Evolutionary conservation across 1,140 invertebrate genomes (phyloP).

Genomic region (Phenacoccus solenopsis): DNA sequence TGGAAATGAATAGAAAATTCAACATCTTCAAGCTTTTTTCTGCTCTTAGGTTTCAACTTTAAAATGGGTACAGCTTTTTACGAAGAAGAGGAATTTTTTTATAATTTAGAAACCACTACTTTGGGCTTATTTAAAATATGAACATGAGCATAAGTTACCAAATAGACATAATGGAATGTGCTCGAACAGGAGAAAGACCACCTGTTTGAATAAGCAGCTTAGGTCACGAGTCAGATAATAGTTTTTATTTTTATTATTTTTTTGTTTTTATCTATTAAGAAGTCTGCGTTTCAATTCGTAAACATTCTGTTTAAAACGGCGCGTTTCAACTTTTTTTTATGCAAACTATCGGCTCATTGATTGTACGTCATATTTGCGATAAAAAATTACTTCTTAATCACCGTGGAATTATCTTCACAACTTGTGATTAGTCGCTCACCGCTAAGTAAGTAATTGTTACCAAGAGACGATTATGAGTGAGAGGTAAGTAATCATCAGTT

Average conservation of each 20-base stretch:
- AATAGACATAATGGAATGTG: constrained; percentile 15
- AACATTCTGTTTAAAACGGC: background rate
- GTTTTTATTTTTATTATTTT: background rate
- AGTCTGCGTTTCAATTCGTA: constrained; percentile 1
- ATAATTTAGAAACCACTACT: constrained; percentile 10
- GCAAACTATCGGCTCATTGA: too few species aligned
- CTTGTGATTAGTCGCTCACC: too few species aligned
- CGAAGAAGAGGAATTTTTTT: background rate
- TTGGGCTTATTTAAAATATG: background rate
- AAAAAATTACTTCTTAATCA: too few species aligned
- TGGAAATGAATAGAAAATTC: too few species aligned
- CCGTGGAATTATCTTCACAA: too few species aligned
- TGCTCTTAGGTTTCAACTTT: too few species aligned
- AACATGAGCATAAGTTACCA: constrained; percentile 5
- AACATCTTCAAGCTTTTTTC: too few species aligned
- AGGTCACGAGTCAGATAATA: constrained; percentile 8
- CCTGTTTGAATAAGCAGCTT: background rate
- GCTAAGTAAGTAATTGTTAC: too few species aligned
- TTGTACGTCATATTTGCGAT: too few species aligned
- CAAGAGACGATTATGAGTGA: too few species aligned
- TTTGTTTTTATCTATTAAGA: background rate
- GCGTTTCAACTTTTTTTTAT: background rate
- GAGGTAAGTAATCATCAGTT: too few species aligned
- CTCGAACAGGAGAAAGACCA: constrained; percentile 9
- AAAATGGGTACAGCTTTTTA: background rate